A percentile compares a stretch with the other conserved stretches of the same genome.
These are phyloP conservation scores for Bemisia tabaci DNA, from an alignment of 1,140 invertebrate species.

Conservation along the genomic window DNA sequence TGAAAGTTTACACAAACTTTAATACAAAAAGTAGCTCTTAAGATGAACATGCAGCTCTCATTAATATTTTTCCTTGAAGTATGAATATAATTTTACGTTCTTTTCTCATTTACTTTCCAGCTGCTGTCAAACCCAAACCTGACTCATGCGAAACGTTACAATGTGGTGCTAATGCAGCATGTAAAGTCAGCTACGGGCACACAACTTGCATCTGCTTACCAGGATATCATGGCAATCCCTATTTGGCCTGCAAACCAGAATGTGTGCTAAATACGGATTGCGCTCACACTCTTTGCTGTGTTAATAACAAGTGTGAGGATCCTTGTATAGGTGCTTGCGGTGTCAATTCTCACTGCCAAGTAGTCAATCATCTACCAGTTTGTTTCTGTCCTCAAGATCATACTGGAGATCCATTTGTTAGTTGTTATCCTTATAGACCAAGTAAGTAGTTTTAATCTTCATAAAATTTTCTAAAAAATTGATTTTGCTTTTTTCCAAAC, in stretches of 20 bases:
- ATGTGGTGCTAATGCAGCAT: slow-evolving; percentile 62
- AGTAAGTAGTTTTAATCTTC: slow-evolving; percentile 19
- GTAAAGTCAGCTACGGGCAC: slow-evolving; percentile 40
- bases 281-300: slow-evolving; percentile 46
- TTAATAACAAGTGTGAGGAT: slow-evolving; percentile 65
- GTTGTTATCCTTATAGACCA: slow-evolving; percentile 42
- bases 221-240: slow-evolving; percentile 45
- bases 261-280: slow-evolving; percentile 69
- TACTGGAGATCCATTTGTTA: slow-evolving; percentile 63
- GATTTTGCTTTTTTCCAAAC: too few relatives aligned
- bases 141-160: slow-evolving; percentile 51
- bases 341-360: slow-evolving; percentile 53
- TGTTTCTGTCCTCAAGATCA: slow-evolving; percentile 58
- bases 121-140: slow-evolving; percentile 21
- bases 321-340: slow-evolving; percentile 66
- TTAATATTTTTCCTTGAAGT: too few relatives aligned
- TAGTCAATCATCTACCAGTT: slow-evolving; percentile 60
- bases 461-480: too few relatives aligned
- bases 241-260: slow-evolving; percentile 56
- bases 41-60: too few relatives aligned
- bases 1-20: too few relatives aligned
- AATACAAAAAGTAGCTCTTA: too few relatives aligned
- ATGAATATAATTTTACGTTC: too few relatives aligned
- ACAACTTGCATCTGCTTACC: slow-evolving; percentile 49
- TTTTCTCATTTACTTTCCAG: background rate